A percentile compares a stretch with the other conserved stretches of the same genome.
Conservation (phyloP, 2,888 invertebrate species). For the Digitonthophagus gazella region DNA sequence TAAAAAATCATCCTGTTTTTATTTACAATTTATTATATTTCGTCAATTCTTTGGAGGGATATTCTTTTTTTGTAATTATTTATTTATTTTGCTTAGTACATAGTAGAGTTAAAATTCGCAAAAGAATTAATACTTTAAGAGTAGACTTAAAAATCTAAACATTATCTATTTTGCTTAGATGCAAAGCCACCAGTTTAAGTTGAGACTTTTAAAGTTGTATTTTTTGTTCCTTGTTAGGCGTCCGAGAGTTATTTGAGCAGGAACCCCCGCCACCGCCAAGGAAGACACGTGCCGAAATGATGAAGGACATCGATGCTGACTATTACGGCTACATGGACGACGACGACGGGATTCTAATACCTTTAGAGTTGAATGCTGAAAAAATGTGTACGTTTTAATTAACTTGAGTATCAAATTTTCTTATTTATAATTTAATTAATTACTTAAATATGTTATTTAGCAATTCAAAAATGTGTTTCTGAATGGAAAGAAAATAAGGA, state of each 20-base stretch:
- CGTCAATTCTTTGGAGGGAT: neutral
- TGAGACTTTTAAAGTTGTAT: neutral
- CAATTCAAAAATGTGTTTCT: conserved; percentile 59
- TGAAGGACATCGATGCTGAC: conserved; percentile 97
- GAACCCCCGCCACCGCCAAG: conserved; percentile 87
- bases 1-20: neutral
- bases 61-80: neutral
- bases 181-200: too few species aligned
- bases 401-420: neutral
- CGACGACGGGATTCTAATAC: conserved; percentile 92
- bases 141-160: neutral
- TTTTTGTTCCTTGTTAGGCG: conserved; percentile 57
- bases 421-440: neutral
- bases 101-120: too few species aligned
- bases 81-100: too few species aligned
- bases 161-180: neutral
- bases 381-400: conserved; percentile 57
- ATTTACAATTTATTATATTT: neutral
- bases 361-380: conserved; percentile 81
- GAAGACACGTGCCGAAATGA: conserved; percentile 92
- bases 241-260: conserved; percentile 95
- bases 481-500: conserved; percentile 72
- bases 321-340: conserved; percentile 99
- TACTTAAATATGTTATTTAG: conserved; percentile 41
- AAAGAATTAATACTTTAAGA: too few species aligned